phyloP scores from a whole-genome alignment of 64 coral and sea anemone species.

The Catalaphyllia jardinei region DNA sequence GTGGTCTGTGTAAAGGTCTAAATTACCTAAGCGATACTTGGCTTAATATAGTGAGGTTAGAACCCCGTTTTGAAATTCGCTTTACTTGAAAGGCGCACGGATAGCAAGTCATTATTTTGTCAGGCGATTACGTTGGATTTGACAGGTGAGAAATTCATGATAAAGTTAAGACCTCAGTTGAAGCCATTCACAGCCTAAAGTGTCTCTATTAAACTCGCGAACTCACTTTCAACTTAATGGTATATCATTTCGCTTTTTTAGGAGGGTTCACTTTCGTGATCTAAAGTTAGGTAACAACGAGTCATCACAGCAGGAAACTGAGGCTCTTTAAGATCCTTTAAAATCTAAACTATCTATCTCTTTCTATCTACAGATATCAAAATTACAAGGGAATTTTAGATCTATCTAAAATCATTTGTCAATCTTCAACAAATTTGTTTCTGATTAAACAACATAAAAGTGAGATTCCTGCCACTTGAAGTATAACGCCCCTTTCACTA shows the following conservation, averaged over 20 bases:
- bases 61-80: slow-evolving; percentile 14
- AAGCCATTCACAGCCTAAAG: neutral
- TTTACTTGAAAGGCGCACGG: slow-evolving; percentile 23
- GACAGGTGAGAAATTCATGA: slow-evolving; percentile 4
- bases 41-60: neutral
- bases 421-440: too few species aligned
- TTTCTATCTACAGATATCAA: too few species aligned
- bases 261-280: slow-evolving; percentile 4
- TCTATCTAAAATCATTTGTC: too few species aligned
- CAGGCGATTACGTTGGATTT: slow-evolving; percentile 21
- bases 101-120: slow-evolving; percentile 14
- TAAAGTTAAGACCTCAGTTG: neutral
- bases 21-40: neutral
- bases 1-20: neutral
- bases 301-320: neutral
- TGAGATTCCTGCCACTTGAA: too few species aligned
- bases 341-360: too few species aligned
- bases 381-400: neutral
- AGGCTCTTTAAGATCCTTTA: neutral
- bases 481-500: too few species aligned
- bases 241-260: too few species aligned
- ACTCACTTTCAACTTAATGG: too few species aligned
- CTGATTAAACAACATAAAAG: too few species aligned
- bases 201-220: neutral
- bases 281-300: neutral